These are phyloP conservation scores for Anguilla obscura DNA, from an alignment of 2,797 vertebrate species.

Conservation along the genomic window DNA sequence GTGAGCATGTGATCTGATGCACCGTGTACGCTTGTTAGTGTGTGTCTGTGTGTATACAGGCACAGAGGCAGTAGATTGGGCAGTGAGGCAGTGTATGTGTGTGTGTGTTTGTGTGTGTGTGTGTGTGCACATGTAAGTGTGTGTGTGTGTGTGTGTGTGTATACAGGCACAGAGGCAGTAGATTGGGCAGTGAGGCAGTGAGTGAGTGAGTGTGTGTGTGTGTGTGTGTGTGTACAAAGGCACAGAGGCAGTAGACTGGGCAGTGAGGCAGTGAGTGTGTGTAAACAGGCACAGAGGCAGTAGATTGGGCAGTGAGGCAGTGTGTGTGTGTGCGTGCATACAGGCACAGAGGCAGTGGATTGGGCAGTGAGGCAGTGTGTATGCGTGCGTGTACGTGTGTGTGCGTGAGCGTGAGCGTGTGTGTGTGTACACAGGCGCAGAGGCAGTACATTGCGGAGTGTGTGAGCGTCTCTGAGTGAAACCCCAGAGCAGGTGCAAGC, in stretches of 20 bases:
- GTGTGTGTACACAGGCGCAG: no score
- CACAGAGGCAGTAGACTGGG: no score
- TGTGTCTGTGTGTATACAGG: background rate
- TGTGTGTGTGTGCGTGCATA: background rate
- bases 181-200: no score
- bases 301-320: background rate
- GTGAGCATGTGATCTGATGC: background rate
- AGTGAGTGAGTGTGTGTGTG: background rate
- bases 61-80: conserved; percentile 29
- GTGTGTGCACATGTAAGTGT: background rate
- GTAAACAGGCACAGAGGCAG: conserved; percentile 32
- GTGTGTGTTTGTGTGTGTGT: background rate
- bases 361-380: background rate
- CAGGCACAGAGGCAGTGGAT: conserved; percentile 30
- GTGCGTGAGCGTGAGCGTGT: background rate
- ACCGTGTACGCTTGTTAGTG: background rate
- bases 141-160: background rate
- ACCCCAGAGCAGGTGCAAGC: background rate
- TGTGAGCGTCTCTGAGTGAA: background rate
- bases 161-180: no score
- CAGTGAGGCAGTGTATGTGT: background rate
- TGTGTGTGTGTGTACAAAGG: background rate
- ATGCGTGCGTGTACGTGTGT: no score
- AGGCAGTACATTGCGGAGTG: no score
- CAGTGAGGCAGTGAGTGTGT: background rate